Percentiles rank a stretch among this genome's conserved stretches.
Conservation (phyloP, 2,888 invertebrate species). For the Caenorhabditis doughertyi region DNA sequence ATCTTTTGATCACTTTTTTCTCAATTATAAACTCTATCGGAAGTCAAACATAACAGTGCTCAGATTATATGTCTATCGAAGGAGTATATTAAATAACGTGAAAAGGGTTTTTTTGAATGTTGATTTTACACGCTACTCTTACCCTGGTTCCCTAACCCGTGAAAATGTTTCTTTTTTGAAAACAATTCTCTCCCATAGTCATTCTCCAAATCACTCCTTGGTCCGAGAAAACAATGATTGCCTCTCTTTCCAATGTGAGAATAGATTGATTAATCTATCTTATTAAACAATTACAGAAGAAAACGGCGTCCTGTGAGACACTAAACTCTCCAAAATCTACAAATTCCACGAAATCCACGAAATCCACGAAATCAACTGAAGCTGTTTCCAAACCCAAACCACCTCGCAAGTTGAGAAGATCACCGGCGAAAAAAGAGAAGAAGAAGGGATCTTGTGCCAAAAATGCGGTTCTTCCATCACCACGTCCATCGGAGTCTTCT, state of each 20-base stretch:
- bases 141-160: background rate
- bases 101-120: too few species aligned
- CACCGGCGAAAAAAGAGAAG: background rate
- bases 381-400: too few species aligned
- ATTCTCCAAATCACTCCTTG: slow-evolving; percentile 27
- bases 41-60: too few species aligned
- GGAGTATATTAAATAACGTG: too few species aligned
- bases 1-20: too few species aligned
- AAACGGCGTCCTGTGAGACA: slow-evolving; percentile 15
- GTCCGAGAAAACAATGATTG: slow-evolving; percentile 35
- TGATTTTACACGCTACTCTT: too few species aligned
- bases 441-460: slow-evolving; percentile 37
- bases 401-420: slow-evolving; percentile 1
- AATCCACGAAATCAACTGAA: background rate
- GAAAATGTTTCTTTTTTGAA: background rate
- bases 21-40: too few species aligned
- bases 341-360: slow-evolving; percentile 10
- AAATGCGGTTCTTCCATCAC: too few species aligned
- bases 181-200: background rate
- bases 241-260: slow-evolving; percentile 39
- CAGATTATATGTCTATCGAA: too few species aligned
- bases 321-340: slow-evolving; percentile 1
- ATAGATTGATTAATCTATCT: too few species aligned
- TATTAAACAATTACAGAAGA: too few species aligned
- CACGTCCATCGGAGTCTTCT: too few species aligned